Evolutionary conservation across 1,140 invertebrate genomes (phyloP).

Genomic region (Charaxes varanes): DNA sequence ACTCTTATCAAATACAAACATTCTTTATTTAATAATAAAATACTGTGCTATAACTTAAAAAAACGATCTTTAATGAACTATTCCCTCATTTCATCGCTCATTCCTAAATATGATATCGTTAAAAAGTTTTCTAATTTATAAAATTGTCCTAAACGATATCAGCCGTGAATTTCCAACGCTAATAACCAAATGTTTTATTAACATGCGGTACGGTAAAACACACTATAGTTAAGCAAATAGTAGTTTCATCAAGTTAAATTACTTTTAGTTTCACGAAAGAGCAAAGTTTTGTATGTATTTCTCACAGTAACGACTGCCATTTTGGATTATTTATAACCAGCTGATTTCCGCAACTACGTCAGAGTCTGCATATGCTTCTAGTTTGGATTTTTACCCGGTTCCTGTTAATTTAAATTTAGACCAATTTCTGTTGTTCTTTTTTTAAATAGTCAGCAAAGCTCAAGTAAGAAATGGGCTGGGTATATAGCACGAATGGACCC

Average conservation of each 20-base stretch:
- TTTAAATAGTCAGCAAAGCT: no score
- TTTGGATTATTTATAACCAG: constrained; percentile 25
- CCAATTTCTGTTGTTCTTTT: no score
- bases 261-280: constrained; percentile 29
- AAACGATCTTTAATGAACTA: background rate
- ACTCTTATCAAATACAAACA: no score
- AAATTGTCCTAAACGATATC: constrained; percentile 29
- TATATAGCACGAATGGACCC: no score
- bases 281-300: constrained; percentile 30
- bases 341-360: no score
- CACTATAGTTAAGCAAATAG: constrained; percentile 37
- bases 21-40: no score
- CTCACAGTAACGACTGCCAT: constrained; percentile 14
- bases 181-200: constrained; percentile 38
- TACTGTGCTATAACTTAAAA: no score
- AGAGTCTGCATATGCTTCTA: no score
- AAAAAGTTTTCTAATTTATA: constrained; percentile 33
- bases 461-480: no score
- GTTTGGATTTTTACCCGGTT: no score
- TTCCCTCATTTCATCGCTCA: constrained; percentile 8
- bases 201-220: constrained; percentile 27
- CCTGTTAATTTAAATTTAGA: no score
- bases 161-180: constrained; percentile 26
- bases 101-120: constrained; percentile 25
- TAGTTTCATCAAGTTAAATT: constrained; percentile 39